Conservation (phyloP, 2,888 invertebrate genomes). For the Plagiodera versicolora region DNA sequence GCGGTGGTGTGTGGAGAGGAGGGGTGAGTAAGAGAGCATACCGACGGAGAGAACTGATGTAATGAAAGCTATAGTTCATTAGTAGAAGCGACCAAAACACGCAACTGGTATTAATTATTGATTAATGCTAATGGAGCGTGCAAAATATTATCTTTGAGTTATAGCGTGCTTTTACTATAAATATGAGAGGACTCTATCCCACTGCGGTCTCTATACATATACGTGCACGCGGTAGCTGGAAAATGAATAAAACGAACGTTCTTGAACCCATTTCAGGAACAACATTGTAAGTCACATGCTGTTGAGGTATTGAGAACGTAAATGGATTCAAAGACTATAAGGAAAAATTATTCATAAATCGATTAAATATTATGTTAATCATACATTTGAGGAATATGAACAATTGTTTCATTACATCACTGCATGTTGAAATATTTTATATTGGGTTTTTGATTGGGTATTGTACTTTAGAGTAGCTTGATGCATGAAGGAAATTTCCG, state of each 20-base stretch:
- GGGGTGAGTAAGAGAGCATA: conserved; percentile 19
- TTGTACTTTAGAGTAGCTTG: too few species aligned
- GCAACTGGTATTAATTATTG: conserved; percentile 45
- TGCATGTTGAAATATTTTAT: too few species aligned
- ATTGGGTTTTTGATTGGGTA: too few species aligned
- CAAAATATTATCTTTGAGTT: conserved; percentile 40
- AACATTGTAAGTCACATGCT: not conserved
- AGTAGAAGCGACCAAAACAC: conserved; percentile 37
- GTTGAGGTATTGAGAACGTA: not conserved
- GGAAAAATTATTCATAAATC: too few species aligned
- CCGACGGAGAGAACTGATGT: conserved; percentile 19
- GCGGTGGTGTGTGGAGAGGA: conserved; percentile 6
- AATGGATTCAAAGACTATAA: not conserved
- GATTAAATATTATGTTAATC: too few species aligned
- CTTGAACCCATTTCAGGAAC: not conserved
- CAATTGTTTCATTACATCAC: too few species aligned
- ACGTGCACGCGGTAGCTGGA: conserved; percentile 4
- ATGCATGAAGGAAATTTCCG: too few species aligned
- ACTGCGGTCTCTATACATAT: conserved; percentile 13
- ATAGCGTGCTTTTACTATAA: conserved; percentile 38
- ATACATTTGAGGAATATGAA: too few species aligned
- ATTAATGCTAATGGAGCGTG: conserved; percentile 43
- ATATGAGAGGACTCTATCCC: conserved; percentile 30
- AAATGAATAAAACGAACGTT: not conserved
- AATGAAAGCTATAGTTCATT: conserved; percentile 41